Evolutionary conservation across 2,888 invertebrate genomes (phyloP), one percentile per base, ranked within the genome.

Genomic region (Argyresthia albistria): DNA sequence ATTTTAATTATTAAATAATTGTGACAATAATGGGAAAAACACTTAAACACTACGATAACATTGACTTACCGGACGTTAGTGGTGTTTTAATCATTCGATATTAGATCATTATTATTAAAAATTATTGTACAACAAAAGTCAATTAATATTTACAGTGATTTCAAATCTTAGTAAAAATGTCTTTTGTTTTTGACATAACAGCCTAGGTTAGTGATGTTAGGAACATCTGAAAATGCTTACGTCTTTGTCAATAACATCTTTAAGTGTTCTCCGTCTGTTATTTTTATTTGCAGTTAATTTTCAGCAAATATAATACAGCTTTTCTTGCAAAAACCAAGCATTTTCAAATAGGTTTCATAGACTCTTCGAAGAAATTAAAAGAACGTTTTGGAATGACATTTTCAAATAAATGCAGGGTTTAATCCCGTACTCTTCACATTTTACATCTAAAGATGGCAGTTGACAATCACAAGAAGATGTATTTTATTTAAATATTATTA

Each of bases 21-120:
- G 64, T 67, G 65, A 67, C 67, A 58, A 54, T 11, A 57, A 57
- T 52, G 51, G 52, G 55, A 51, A 60, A 56, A 56, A 59, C 60
- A 59, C 58, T 63, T 64, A 64, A 65, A 37, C 36, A 59, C 59
- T 66, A 63, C 46, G 50, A 59, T 61, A 62, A 64, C 64, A 63
- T 59, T 65, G 58, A 61, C 56, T 61, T 55, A 50, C 58, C 57
- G 66, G 67, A 65, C 66, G 64, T 61, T 60, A 62, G 57, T 59
- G 46, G 43, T 55, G 47, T 52, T 54, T 54, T 51, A 39, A 57
- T 57, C 57, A 53, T 56, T 54, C 52, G 46, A 43, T 56, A 53
- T 51, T 55, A 46, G 16, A 7, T 46, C 4, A 43, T 11, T 6
- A 43, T 11, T 6, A 8, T 46, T 46, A 46, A 46, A 11, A 43